Base-by-base conservation (phyloP, 2,888 invertebrate species). In the Harpagoxenus sublaevis region DNA sequence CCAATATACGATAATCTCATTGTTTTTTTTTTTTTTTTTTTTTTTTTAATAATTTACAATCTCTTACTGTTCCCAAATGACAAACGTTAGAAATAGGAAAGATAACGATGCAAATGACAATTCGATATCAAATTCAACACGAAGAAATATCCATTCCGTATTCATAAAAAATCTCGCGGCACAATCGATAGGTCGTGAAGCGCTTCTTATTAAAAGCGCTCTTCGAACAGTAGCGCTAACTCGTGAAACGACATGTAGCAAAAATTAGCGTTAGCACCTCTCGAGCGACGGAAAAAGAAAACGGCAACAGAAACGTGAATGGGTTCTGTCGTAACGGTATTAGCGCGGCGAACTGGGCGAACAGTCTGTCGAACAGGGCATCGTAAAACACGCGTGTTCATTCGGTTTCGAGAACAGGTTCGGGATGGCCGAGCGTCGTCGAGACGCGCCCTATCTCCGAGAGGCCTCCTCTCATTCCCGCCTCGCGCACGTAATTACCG, bases 351-450 rank as follows among this genome's bases (percentile, higher is more conserved):
- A 73, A 79, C 73, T n/a, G 84, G 63, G 31, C 65, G 51, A 73
- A 79, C 73, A 31, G 84, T 85, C 71, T 12, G 51, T 66, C 28
- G 66, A 68, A 48, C 66, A 45, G 45, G 84, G 81, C 81, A 66
- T 84, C 88, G 83, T 89, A 89, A 89, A 89, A 88, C 71, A 23
- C 18, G 83, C 66, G 82, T 77, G 85, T 85, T 87, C 78, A 85
- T 85, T 85, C 23, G 75, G n/a, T 83, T 89, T 88, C 70, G 84
- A 89, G 87, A 93, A 93, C 93, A 90, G 92, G 93, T 93, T 93
- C 82, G 68, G 51, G 15, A 23, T 9, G 55, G 70, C 85, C 71
- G 82, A 74, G 85, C 82, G 73, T 85, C 88, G 88, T 77, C 53
- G 65, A n/a, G 28, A 28, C n/a, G 85, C 84, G 74, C 83, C 88